Base-by-base conservation (phyloP, 2,888 invertebrate species). In the Chrysomela aeneicollis region DNA sequence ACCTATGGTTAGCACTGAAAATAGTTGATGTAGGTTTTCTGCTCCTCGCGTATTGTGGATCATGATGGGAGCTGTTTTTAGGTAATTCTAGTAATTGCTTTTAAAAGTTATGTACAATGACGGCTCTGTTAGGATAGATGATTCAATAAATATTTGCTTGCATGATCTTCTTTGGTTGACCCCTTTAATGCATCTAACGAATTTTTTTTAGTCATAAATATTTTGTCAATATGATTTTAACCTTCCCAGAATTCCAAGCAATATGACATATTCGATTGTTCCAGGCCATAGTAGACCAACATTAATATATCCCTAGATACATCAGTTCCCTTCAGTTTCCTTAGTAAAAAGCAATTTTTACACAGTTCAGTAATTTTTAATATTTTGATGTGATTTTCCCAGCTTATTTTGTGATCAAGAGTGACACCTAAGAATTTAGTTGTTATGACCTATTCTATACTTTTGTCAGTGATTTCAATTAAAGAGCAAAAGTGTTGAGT, bases 371-470 rank as follows among this genome's bases (percentile, higher is more conserved):
- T 17, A 53, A n/a, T n/a, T n/a, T 18, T 35, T 18, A 35, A 53
- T 32, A 53, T 32, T 26, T 52, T 52, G 52, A 51, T 52, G n/a
- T 22, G 52, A 15, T 22, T 52, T 26, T 30, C 52, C 52, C 52
- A 52, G 30, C 52, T 18, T 32, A 35, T 53, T 32, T 53, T 53
- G 53, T 53, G 35, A 53, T 53, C 18, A 53, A 53, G n/a, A 35
- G 53, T 32, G 19, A 32, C 35, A 35, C 35, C 35, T 35, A 26
- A 26, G 52, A 52, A 52, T 52, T 52, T 35, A 30, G 19, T 54
- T 54, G 19, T 10, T 35, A 5, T 37, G 8, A 42, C 6, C 54
- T 54, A 4, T 54, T 54, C 54, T 21, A n/a, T 54, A 19, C 37
- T 42, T 37, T 37, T 35, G 19, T 54, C 37, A 10, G 17, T 53